Base-by-base conservation (phyloP, 2,113 vertebrate species). In the Rhabdomys dilectus region DNA sequence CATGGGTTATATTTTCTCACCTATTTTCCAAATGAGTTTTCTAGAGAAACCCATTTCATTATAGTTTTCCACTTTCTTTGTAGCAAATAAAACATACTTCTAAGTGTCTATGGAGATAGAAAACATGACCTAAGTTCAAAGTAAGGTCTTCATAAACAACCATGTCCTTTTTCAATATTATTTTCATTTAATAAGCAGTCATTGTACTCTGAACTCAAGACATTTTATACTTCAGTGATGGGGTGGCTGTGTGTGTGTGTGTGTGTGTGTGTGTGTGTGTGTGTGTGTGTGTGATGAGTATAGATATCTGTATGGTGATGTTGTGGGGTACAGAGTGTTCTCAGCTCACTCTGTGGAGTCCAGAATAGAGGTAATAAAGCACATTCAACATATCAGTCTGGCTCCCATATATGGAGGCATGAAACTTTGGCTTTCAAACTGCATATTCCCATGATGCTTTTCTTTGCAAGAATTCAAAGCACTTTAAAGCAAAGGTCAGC, bases 351-450 rank as follows among this genome's bases (percentile, higher is more conserved):
- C 85, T 19, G 0, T 0, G 1, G 91, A 92, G 34, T 76, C 19
- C 34, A 42, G n/a, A n/a, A n/a, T 0, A 26, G 36, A 11, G 56
- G 26, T 51, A 1, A 19, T 3, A 0, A 53, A 73, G 0, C 75
- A 31, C 11, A 15, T 7, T 60, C 31, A 1, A n/a, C 13, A 26
- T 29, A 2, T 0, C 1, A 53, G 31, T 4, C 56, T 85, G 19
- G 26, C 53, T 26, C 58, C 58, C 2, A 1, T 16, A 21, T 0
- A 7, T 0, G 62, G 29, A 34, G 24, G 0, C 31, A 66, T 58
- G 56, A 56, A n/a, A 58, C 36, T 16, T 75, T 21, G 3, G 1
- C 64, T 48, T 31, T 58, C 48, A 24, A 3, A 2, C 10, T 11
- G 36, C 53, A 9, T 0, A 24, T 62, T 85, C 22, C 51, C 56